These are phyloP conservation scores for Aptenodytes forsteri DNA, from an alignment of 2,113 vertebrate species.

Conservation along the genomic window DNA sequence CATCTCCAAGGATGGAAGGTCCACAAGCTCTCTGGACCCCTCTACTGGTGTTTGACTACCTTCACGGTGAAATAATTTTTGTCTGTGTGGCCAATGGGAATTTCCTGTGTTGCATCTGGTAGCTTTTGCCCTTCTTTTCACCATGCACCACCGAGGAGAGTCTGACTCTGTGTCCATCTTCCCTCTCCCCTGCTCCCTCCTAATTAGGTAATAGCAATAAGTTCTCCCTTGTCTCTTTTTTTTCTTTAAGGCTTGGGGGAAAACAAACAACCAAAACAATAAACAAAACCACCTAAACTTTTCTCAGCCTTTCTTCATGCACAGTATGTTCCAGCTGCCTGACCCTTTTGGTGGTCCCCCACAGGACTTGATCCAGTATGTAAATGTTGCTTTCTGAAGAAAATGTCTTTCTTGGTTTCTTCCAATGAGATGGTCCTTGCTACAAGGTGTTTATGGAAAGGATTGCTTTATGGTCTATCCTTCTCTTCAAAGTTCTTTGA, in stretches of 20 bases:
- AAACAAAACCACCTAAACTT: neutral
- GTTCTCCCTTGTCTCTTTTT: neutral
- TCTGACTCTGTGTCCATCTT: neutral
- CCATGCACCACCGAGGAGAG: neutral
- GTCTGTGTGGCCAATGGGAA: neutral
- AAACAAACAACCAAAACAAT: neutral
- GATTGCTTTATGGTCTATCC: neutral
- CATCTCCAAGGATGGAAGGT: neutral
- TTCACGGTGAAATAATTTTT: neutral
- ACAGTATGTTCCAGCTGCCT: neutral
- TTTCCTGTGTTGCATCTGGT: neutral
- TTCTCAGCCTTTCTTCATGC: neutral
- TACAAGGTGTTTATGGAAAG: neutral
- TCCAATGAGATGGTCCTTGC: neutral
- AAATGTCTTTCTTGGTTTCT: neutral
- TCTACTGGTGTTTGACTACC: neutral
- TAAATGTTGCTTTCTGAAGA: neutral
- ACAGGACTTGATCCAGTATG: neutral
- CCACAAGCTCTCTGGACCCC: rapidly evolving
- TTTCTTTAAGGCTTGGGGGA: neutral
- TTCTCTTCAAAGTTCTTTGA: neutral
- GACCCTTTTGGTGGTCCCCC: neutral
- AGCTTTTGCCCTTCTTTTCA: neutral
- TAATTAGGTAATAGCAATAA: neutral
- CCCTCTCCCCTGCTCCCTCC: neutral